Conservation (phyloP, 2,797 vertebrate genomes). For the Hypotaenidia okinawae region DNA sequence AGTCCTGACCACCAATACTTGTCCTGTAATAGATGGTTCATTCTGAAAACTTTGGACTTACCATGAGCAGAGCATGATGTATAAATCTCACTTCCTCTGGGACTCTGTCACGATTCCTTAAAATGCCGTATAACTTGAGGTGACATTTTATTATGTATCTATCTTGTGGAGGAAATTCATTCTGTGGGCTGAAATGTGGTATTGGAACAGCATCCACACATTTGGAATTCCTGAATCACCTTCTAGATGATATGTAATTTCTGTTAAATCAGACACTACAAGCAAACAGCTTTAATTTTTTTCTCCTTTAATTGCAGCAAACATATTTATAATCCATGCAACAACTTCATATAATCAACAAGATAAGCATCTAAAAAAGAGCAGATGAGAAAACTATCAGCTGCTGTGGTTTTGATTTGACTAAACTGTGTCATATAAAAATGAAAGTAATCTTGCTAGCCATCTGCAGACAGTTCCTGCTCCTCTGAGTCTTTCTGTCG, state of each 20-base stretch:
- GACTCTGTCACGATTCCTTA: neutral
- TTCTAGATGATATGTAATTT: neutral
- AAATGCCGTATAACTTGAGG: neutral
- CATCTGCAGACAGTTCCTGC: conserved; percentile 46
- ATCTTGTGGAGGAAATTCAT: neutral
- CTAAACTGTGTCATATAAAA: conserved; percentile 39
- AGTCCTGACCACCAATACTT: neutral
- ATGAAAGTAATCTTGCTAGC: conserved; percentile 42
- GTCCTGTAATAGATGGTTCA: neutral
- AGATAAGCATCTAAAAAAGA: conserved; percentile 41
- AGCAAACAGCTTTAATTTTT: conserved; percentile 11
- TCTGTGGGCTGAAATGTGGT: neutral
- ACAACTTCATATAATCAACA: conserved; percentile 35
- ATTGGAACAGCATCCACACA: neutral
- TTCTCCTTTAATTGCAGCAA: conserved; percentile 17
- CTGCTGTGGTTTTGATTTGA: conserved; percentile 47
- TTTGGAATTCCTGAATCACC: neutral
- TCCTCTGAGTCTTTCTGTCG: neutral
- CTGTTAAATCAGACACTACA: neutral
- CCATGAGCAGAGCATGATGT: neutral
- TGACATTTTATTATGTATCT: neutral
- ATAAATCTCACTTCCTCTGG: neutral
- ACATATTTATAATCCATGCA: conserved; percentile 7
- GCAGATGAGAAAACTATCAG: conserved; percentile 45
- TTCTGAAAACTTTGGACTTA: neutral